Base-by-base conservation (phyloP, 2,888 invertebrate species). In the Melanchra persicariae region DNA sequence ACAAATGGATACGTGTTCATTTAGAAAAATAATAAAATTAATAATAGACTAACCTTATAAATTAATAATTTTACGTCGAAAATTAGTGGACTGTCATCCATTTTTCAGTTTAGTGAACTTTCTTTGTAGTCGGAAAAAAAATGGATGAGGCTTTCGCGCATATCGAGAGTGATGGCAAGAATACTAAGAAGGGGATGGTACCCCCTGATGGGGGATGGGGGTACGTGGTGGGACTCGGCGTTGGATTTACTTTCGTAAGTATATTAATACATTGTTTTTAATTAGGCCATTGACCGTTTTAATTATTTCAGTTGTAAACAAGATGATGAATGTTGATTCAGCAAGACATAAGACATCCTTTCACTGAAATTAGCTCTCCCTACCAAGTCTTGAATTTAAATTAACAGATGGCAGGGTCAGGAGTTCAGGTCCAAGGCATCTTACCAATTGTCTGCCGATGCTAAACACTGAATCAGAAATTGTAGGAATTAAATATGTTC, bases 201-300 rank as follows among this genome's bases (percentile, higher is more conserved):
- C 91, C 97, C 1, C 98, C 98, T 0, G 98, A 98, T 84, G 98
- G 98, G 7, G 98, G 98, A 0, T 98, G 98, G 98, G 98, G 98
- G 0, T 98, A 98, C 91, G 92, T 98, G 63, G 97, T 98, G 19
- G 97, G 97, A 47, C 86, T 98, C 15, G 98, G 98, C 26, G 97
- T 98, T 87, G 97, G 97, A 82, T 91, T 98, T 75, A 97, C 97
- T 52, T 97, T 97, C 89, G 98, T 98, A 95, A 97, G 97, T 97
- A 80, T 15, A 57, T 22, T 37, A 22, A 37, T 37, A 37, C 12
- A 54, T 10, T 30, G 8, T 4, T 54, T 9, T 19, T 26, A 52
- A 30, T 54, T 26, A 34, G 6, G 10, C 10, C 30, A n/a, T 34
- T 17, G 12, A 2, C 19, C 12, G 2, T 26, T 59, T 49, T 24